Conservation (phyloP, 2,888 invertebrate species). For the Aromia moschata region DNA sequence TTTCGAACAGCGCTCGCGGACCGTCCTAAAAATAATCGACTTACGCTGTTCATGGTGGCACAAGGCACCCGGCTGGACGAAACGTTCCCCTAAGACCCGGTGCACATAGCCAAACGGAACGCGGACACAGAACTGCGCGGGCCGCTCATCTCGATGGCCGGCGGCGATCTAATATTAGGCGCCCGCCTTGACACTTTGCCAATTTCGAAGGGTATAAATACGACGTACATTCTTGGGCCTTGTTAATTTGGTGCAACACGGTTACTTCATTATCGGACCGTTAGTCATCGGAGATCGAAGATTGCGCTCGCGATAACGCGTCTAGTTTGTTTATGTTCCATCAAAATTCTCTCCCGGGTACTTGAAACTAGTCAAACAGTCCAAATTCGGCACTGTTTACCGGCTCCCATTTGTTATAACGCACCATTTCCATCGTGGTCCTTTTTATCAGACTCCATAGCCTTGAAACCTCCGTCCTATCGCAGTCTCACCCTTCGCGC, state of each 20-base stretch:
- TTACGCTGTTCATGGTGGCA: constrained; percentile 51
- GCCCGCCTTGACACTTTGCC: constrained; percentile 56
- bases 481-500: too few relatives aligned
- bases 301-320: too few relatives aligned
- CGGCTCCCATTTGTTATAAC: too few relatives aligned
- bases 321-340: too few relatives aligned
- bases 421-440: too few relatives aligned
- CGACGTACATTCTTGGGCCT: constrained; percentile 39
- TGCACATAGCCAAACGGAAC: constrained; percentile 51
- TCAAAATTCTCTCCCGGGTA: too few relatives aligned
- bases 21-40: constrained; percentile 38
- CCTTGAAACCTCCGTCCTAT: too few relatives aligned
- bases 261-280: constrained; percentile 3
- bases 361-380: too few relatives aligned
- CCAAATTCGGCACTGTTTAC: too few relatives aligned
- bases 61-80: constrained; percentile 33
- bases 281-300: background rate
- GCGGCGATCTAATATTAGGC: constrained; percentile 55
- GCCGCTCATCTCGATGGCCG: constrained; percentile 44
- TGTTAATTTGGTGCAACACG: constrained; percentile 8
- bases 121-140: constrained; percentile 46
- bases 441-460: too few relatives aligned
- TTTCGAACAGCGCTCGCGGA: constrained; percentile 10
- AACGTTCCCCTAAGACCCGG: constrained; percentile 39
- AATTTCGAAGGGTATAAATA: constrained; percentile 52